These are phyloP conservation scores for Ophthalmolycus amberensis DNA, from an alignment of 2,113 vertebrate species.

Conservation along the genomic window DNA sequence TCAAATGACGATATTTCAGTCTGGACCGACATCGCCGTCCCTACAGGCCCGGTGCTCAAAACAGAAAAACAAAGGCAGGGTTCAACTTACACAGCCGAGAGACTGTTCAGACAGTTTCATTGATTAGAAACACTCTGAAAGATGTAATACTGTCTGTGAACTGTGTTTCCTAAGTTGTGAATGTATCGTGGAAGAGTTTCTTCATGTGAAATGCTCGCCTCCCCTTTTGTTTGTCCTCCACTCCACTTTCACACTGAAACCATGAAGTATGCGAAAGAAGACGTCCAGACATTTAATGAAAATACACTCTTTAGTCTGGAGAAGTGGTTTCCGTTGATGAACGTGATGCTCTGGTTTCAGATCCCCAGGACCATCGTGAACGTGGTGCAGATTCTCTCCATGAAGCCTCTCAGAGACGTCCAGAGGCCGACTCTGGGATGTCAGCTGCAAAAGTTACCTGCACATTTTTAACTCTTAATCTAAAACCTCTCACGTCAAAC, in stretches of 20 bases:
- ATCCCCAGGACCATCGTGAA: conserved; percentile 78
- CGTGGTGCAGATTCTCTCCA: conserved; percentile 73
- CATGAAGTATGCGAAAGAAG: too few species aligned
- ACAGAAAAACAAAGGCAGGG: not conserved
- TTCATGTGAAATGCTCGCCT: not conserved
- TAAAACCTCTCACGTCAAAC: not conserved
- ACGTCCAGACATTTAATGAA: not conserved
- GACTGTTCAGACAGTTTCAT: not conserved
- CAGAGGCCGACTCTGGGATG: conserved; percentile 61
- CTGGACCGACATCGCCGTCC: too few species aligned
- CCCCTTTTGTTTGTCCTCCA: not conserved
- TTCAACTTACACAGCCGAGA: not conserved
- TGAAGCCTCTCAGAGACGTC: conserved; percentile 72
- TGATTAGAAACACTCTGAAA: not conserved
- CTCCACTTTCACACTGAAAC: not conserved
- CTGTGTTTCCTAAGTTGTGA: not conserved
- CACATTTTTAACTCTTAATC: too few species aligned
- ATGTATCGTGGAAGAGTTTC: not conserved
- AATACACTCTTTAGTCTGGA: not conserved
- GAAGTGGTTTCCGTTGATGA: not conserved
- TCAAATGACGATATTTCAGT: not conserved
- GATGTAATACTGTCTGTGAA: not conserved
- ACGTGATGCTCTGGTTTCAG: conserved; percentile 47
- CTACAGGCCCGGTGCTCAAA: not conserved
- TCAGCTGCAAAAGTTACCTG: conserved; percentile 65